Evolutionary conservation across 1,140 invertebrate genomes (phyloP).

Genomic region (Muscidifurax raptorellus): DNA sequence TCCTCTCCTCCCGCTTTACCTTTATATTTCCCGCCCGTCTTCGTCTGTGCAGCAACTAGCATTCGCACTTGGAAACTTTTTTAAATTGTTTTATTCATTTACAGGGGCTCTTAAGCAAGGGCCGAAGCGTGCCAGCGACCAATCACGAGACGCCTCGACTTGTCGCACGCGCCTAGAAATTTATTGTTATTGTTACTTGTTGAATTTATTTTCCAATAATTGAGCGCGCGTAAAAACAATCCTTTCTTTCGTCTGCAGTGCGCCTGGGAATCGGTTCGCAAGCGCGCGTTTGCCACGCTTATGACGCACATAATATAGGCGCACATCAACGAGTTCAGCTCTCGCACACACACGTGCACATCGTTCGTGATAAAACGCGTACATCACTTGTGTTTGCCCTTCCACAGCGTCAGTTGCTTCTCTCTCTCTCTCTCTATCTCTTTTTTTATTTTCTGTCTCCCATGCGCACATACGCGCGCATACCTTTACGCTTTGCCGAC

Average conservation of each 20-base stretch:
- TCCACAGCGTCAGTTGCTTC: constrained; percentile 28
- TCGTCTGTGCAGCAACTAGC: not conserved
- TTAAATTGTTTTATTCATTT: constrained; percentile 56
- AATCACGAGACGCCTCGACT: constrained; percentile 5
- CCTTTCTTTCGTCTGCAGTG: not conserved
- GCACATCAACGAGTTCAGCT: constrained; percentile 35
- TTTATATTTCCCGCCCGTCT: constrained; percentile 45
- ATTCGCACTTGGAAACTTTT: constrained; percentile 18
- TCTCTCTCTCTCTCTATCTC: not conserved
- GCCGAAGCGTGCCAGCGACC: constrained; percentile 51
- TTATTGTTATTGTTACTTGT: not conserved
- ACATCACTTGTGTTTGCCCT: constrained; percentile 14
- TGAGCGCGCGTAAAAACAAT: not conserved
- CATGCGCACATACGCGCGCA: constrained; percentile 55
- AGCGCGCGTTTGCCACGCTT: constrained; percentile 69
- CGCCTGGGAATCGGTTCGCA: not conserved
- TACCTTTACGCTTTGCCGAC: constrained; percentile 60
- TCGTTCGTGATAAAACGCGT: not conserved
- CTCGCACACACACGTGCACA: constrained; percentile 54
- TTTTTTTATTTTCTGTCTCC: constrained; percentile 45
- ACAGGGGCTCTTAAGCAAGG: constrained; percentile 30
- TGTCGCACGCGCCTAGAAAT: not conserved
- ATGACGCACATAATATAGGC: constrained; percentile 66
- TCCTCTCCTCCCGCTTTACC: constrained; percentile 5
- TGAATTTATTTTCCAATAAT: not conserved